Conservation (phyloP, 1,140 invertebrate genomes). For the Vollenhovia emeryi region DNA sequence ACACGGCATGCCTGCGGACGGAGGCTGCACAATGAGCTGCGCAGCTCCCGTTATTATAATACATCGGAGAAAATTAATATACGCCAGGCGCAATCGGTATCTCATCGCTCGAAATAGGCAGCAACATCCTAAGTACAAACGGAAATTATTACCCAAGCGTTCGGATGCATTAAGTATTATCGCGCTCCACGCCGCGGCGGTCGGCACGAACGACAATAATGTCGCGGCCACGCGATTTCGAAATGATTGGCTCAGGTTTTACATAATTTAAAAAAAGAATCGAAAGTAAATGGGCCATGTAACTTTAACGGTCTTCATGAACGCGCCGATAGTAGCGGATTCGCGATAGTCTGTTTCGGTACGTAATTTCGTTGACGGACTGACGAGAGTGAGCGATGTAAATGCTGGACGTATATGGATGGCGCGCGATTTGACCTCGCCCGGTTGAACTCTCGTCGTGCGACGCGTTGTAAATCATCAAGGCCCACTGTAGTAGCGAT, state of each 20-base stretch:
- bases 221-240: background rate
- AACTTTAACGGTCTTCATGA: background rate
- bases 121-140: slow-evolving; percentile 34
- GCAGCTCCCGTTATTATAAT: slow-evolving; percentile 67
- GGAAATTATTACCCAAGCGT: slow-evolving; percentile 30
- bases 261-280: background rate
- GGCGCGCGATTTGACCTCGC: slow-evolving; percentile 62
- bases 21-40: slow-evolving; percentile 63
- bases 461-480: slow-evolving; percentile 80
- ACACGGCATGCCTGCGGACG: slow-evolving; percentile 59
- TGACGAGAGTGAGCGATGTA: slow-evolving; percentile 38
- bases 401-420: slow-evolving; percentile 43
- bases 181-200: background rate
- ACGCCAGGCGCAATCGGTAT: slow-evolving; percentile 39
- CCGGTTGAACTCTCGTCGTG: slow-evolving; percentile 76
- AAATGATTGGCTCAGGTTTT: background rate
- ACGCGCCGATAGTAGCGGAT: slow-evolving; percentile 8
- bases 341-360: slow-evolving; percentile 36
- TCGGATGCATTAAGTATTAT: background rate
- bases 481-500: slow-evolving; percentile 76
- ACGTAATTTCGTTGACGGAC: slow-evolving; percentile 55
- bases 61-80: slow-evolving; percentile 64
- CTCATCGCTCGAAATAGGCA: slow-evolving; percentile 50
- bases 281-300: background rate
- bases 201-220: background rate